Conservation (phyloP, 2,888 invertebrate genomes). For the Pediacus dermestoides region DNA sequence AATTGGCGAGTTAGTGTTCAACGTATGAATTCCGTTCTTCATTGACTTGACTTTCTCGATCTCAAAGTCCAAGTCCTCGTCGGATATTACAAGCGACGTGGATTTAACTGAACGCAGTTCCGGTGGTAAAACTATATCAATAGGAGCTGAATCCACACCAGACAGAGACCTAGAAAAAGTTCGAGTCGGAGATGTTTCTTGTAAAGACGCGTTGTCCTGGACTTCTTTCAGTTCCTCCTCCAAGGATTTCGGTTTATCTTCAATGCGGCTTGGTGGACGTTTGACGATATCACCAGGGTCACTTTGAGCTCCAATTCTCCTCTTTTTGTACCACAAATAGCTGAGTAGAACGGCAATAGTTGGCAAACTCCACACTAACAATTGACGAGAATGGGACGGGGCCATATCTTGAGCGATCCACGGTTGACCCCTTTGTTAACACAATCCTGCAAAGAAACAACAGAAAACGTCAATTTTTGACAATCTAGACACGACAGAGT, state of each 20-base stretch:
- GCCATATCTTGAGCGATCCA: conserved; percentile 71
- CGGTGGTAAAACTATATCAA: conserved; percentile 57
- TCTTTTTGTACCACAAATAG: conserved; percentile 80
- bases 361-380: conserved; percentile 75
- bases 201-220: background rate
- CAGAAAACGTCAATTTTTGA: conserved; percentile 13
- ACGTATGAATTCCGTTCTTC: conserved; percentile 40
- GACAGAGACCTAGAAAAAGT: conserved; percentile 47
- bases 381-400: conserved; percentile 63
- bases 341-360: conserved; percentile 75
- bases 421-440: conserved; percentile 60
- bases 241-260: conserved; percentile 35
- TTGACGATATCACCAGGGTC: conserved; percentile 66
- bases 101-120: conserved; percentile 47
- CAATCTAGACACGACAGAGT: too few species aligned
- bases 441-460: conserved; percentile 43
- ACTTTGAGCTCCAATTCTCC: conserved; percentile 69
- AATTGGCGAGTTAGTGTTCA: conserved; percentile 15
- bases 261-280: conserved; percentile 15
- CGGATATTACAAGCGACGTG: conserved; percentile 59
- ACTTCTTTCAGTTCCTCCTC: conserved; percentile 53
- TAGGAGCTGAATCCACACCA: conserved; percentile 63
- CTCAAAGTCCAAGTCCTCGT: conserved; percentile 67
- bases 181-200: background rate
- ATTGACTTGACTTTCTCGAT: conserved; percentile 60